Base-by-base conservation (phyloP, 53 echinoderm and acorn worm species). In the Echinarachnius parma region DNA sequence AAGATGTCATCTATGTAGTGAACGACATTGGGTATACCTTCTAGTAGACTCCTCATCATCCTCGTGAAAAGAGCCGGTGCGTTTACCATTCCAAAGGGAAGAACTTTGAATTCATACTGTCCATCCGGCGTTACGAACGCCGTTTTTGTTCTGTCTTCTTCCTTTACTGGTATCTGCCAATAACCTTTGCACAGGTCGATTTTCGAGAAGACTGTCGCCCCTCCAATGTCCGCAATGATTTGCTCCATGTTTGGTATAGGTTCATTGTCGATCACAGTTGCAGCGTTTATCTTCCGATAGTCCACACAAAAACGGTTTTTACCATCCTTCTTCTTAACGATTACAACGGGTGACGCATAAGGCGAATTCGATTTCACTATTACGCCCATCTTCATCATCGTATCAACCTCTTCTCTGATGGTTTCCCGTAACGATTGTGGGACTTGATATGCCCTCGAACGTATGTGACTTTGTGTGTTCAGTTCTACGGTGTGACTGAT, bases 1-100 rank as follows among this genome's bases (percentile, higher is more conserved):
- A 86, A 24, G 2, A 81, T 68, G 31, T 86, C 86, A 62, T 86
- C 86, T 48, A 78, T 87, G 46, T 82, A 82, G 48, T 82, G 53
- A 5, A 78, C 78, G 9, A 72, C 78, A 47, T 57, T 61, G 13
- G 22, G 11, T 33, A 71, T 19, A 5, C 82, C 82, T 1, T 55
- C 60, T 21, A 87, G 50, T 24, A 87, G 70, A 10, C 5, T 62
- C 9, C 82, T 55, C 82, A 87, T 82, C 62, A 86, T 60, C 18
- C 77, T 48, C 3, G 59, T 76, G 24, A 86, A 81, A 5, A 35
- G 44, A 19, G 85, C 79, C 4, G 80, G 80, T 0, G 80, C 85
- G 21, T 79, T 85, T 20, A 85, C 75, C 74, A 80, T 75, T 25
- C 79, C 79, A 23, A 84, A 79, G 1, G 84, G 84, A 26, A 79